Evolutionary conservation across 2,888 invertebrate species (phyloP).

Genomic region (Rhagophthalmus giganteus): DNA sequence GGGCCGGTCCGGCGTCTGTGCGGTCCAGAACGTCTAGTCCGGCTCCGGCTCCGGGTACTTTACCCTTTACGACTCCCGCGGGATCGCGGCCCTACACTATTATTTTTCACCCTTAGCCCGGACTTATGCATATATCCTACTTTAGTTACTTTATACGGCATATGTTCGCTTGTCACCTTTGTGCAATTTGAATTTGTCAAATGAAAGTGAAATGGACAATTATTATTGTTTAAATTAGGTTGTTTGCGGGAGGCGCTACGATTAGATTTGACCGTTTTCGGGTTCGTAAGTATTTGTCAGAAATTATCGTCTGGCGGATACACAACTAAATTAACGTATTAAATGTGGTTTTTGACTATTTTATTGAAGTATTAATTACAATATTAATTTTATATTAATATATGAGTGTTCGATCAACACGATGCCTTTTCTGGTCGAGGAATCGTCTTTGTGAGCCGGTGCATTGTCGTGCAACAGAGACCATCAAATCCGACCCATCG

Average conservation of each 20-base stretch:
- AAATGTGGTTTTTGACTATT: too few relatives aligned
- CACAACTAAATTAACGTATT: too few relatives aligned
- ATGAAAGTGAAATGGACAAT: neutral
- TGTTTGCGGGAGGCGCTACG: neutral
- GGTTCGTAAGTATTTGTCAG: too few relatives aligned
- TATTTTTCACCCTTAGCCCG: constrained; percentile 54
- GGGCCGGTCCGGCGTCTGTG: constrained; percentile 28
- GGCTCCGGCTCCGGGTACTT: constrained; percentile 35
- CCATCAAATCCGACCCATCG: too few relatives aligned
- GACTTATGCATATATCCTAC: constrained; percentile 57
- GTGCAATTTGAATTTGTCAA: neutral
- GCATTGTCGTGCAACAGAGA: too few relatives aligned
- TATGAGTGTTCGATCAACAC: too few relatives aligned
- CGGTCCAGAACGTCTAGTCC: constrained; percentile 34
- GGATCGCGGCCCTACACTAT: constrained; percentile 54
- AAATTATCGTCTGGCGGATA: too few relatives aligned
- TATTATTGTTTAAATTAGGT: neutral
- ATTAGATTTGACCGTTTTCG: too few relatives aligned
- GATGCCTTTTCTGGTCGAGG: too few relatives aligned
- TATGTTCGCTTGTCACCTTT: constrained; percentile 15
- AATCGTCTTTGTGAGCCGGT: too few relatives aligned
- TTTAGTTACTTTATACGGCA: constrained; percentile 22
- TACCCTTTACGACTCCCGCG: constrained; percentile 51
- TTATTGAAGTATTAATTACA: too few relatives aligned
- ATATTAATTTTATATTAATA: too few relatives aligned